Evolutionary conservation across 1,140 invertebrate species (phyloP).

Genomic region (Drosophila subobscura): DNA sequence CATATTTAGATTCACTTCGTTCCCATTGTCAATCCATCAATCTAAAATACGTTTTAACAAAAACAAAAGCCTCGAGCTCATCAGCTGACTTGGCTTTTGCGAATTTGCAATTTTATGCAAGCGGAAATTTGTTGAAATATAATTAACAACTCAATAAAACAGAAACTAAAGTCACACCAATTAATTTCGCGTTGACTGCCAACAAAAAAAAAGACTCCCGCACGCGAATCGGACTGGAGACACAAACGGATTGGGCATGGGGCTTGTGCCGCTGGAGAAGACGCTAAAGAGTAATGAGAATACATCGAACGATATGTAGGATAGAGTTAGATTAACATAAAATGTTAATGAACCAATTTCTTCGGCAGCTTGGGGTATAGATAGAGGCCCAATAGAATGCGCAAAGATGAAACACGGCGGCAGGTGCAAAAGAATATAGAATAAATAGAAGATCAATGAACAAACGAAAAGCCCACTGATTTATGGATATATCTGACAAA

Average conservation of each 20-base stretch:
- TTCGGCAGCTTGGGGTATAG: constrained; percentile 43
- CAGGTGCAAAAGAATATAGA: constrained; percentile 41
- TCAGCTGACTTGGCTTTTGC: neutral
- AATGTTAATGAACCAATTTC: constrained; percentile 72
- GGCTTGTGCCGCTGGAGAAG: constrained; percentile 45
- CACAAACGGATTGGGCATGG: neutral
- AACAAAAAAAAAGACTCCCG: constrained; percentile 10
- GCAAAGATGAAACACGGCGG: constrained; percentile 61
- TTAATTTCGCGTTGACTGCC: constrained; percentile 47
- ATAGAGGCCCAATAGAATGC: constrained; percentile 39
- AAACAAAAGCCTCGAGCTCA: too few relatives aligned
- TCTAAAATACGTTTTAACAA: too few relatives aligned
- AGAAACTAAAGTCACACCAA: constrained; percentile 47
- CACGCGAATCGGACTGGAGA: constrained; percentile 11
- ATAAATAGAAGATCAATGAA: constrained; percentile 47
- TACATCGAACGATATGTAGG: constrained; percentile 31
- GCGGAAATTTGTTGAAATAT: constrained; percentile 34
- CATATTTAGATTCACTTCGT: too few relatives aligned
- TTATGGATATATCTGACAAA: constrained; percentile 41
- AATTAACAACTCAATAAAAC: constrained; percentile 60
- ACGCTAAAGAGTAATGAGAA: constrained; percentile 13
- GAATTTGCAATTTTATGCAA: constrained; percentile 3
- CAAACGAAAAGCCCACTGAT: constrained; percentile 26
- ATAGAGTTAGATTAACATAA: constrained; percentile 52
- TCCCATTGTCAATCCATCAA: too few relatives aligned